A percentile compares a stretch with the other conserved stretches of the same genome.
Conservation (phyloP, 2,797 vertebrate species). For the Ptychadena robeensis region DNA sequence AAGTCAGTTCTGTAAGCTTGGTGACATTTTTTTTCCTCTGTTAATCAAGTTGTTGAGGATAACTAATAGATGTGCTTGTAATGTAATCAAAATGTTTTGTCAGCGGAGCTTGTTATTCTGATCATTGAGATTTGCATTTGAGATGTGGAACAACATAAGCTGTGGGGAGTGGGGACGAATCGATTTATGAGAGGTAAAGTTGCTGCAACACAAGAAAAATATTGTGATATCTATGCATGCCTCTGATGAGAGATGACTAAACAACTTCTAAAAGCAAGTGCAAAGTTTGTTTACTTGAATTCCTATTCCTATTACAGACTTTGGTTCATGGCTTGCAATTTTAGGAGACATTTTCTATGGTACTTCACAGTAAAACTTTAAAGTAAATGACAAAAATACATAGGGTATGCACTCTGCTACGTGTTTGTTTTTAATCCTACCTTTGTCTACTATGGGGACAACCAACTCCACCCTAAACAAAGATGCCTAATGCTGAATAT, state of each 20-base stretch:
- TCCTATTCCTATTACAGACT: neutral
- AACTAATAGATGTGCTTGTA: constrained; percentile 52
- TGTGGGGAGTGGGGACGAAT: constrained; percentile 29
- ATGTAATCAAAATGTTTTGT: constrained; percentile 56
- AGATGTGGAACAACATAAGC: constrained; percentile 44
- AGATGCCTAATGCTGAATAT: too few species aligned
- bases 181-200: constrained; percentile 49
- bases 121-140: constrained; percentile 54
- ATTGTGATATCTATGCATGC: constrained; percentile 29
- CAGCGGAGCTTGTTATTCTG: constrained; percentile 51
- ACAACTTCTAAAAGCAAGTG: constrained; percentile 1
- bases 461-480: too few species aligned
- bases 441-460: too few species aligned
- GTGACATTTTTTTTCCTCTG: constrained; percentile 27
- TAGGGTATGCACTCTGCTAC: too few species aligned
- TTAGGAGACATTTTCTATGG: neutral
- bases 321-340: neutral
- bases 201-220: constrained; percentile 36
- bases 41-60: constrained; percentile 54
- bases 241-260: constrained; percentile 7
- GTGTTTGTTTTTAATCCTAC: too few species aligned
- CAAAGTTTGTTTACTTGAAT: neutral
- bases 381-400: too few species aligned
- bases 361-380: too few species aligned
- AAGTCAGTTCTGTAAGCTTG: constrained; percentile 4